phyloP scores from a whole-genome alignment of 2,888 invertebrate species.

The Pachymerium ferrugineum region DNA sequence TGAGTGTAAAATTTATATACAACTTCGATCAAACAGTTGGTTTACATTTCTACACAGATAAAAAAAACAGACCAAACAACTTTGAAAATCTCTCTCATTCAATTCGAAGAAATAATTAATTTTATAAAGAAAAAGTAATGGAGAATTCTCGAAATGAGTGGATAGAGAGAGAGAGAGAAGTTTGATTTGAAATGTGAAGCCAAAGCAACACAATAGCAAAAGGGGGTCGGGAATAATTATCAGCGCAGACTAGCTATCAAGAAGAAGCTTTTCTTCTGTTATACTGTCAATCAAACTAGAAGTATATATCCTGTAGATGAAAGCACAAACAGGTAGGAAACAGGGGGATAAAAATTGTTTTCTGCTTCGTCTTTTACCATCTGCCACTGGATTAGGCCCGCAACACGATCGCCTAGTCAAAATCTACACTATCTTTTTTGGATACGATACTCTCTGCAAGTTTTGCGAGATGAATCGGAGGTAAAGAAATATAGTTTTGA shows the following conservation, averaged over 20 bases:
- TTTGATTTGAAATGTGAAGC: conserved; percentile 11
- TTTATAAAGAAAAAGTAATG: neutral
- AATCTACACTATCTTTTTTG: neutral
- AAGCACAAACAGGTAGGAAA: conserved; percentile 21
- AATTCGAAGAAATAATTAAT: neutral
- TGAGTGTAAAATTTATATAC: no score
- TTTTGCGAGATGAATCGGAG: neutral
- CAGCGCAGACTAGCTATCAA: conserved; percentile 9
- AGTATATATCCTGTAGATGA: conserved; percentile 21
- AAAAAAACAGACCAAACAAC: no score
- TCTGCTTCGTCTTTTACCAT: neutral
- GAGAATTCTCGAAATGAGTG: neutral
- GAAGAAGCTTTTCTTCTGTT: conserved; percentile 21
- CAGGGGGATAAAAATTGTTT: conserved; percentile 21
- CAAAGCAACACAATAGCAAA: conserved; percentile 13
- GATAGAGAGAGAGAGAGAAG: neutral
- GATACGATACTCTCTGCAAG: neutral
- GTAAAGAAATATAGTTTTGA: no score
- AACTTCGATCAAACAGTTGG: no score
- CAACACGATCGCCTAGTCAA: neutral
- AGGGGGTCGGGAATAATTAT: conserved; percentile 10
- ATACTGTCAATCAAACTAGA: conserved; percentile 14
- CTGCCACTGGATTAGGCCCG: conserved; percentile 3
- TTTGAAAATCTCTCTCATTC: no score
- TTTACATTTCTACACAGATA: no score